phyloP scores from a whole-genome alignment of 2,888 invertebrate species.

The Xylota segnis region DNA sequence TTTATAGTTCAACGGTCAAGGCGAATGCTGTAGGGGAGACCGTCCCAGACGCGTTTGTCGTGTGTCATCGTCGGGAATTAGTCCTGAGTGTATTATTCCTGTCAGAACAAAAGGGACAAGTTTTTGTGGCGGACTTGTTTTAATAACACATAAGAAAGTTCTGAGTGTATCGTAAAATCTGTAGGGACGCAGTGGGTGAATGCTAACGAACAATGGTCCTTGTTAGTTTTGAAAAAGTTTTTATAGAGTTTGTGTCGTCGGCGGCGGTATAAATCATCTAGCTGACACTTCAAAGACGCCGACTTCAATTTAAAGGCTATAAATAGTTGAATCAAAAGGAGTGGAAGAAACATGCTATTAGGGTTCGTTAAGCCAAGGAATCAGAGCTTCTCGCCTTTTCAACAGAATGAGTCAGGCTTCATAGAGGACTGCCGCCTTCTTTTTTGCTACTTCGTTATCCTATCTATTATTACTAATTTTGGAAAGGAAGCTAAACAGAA shows the following conservation, averaged over 20 bases:
- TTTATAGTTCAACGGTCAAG: constrained; percentile 57
- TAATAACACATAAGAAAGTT: constrained; percentile 44
- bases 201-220: background rate
- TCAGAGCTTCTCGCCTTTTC: background rate
- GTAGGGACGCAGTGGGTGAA: background rate
- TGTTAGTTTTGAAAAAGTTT: constrained; percentile 47
- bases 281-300: constrained; percentile 56
- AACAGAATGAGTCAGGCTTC: no score
- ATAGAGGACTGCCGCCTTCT: no score
- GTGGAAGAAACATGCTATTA: background rate
- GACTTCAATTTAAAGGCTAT: constrained; percentile 2
- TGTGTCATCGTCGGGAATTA: constrained; percentile 62
- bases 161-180: constrained; percentile 42
- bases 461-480: no score
- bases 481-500: no score
- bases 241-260: constrained; percentile 62
- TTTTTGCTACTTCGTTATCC: no score
- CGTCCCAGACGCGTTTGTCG: constrained; percentile 8
- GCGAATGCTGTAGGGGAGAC: background rate
- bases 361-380: background rate
- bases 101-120: constrained; percentile 38
- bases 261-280: constrained; percentile 56
- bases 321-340: constrained; percentile 23
- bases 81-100: constrained; percentile 52
- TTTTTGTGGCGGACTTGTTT: constrained; percentile 29